Conservation (phyloP, 2,888 invertebrate genomes). For the Philereme transversata region DNA sequence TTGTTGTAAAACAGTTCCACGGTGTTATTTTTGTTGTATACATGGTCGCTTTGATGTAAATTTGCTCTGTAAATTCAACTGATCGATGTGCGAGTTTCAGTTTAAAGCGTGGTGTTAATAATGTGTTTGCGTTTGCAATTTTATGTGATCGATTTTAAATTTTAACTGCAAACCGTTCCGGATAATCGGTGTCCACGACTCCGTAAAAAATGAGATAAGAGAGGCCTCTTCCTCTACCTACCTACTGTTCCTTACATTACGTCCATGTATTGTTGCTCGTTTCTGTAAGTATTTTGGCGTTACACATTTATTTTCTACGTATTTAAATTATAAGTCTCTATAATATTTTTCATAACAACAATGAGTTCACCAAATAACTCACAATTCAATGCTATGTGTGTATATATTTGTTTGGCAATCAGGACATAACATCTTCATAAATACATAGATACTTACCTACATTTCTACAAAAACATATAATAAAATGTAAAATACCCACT, state of each 20-base stretch:
- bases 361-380: background rate
- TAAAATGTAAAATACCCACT: background rate
- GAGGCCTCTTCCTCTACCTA: slow-evolving; percentile 45
- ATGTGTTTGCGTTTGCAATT: slow-evolving; percentile 60
- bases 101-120: slow-evolving; percentile 51
- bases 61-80: slow-evolving; percentile 24
- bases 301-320: background rate
- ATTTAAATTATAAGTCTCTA: background rate
- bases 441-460: background rate
- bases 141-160: slow-evolving; percentile 44
- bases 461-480: too few relatives aligned
- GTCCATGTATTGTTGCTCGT: slow-evolving; percentile 84
- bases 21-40: slow-evolving; percentile 38
- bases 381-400: background rate
- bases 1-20: slow-evolving; percentile 40
- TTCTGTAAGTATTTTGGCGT: slow-evolving; percentile 70
- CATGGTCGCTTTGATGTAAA: slow-evolving; percentile 40
- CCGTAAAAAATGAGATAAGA: slow-evolving; percentile 56
- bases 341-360: background rate
- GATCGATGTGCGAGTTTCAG: slow-evolving; percentile 34
- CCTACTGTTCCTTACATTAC: slow-evolving; percentile 56
- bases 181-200: background rate
- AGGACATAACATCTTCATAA: background rate
- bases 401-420: background rate
- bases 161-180: slow-evolving; percentile 47